phyloP scores from a whole-genome alignment of 2,113 vertebrate genomes.

The Lutjanus erythropterus region DNA sequence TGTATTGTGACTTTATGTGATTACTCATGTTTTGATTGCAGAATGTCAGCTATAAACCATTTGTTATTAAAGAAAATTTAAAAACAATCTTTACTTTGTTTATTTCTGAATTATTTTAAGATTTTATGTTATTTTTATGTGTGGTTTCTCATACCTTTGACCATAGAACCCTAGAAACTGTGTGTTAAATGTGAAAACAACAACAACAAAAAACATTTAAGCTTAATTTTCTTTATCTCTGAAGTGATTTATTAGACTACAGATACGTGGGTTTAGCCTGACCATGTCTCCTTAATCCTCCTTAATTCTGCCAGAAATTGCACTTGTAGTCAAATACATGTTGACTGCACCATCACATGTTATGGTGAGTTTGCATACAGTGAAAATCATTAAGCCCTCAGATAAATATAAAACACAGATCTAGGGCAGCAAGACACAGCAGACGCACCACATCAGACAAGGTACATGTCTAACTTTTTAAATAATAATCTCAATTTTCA shows the following conservation, averaged over 20 bases:
- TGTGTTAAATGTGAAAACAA: neutral
- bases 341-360: neutral
- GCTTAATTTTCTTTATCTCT: neutral
- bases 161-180: neutral
- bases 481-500: neutral
- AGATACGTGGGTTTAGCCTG: neutral
- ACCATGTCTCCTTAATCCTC: neutral
- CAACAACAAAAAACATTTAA: neutral
- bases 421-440: neutral
- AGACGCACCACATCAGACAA: neutral
- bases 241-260: neutral
- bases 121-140: neutral
- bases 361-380: neutral
- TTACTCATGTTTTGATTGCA: neutral
- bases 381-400: neutral
- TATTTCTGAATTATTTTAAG: neutral
- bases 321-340: neutral
- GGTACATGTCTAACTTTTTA: neutral
- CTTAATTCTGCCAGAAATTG: neutral
- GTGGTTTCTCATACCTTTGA: neutral
- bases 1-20: neutral
- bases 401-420: neutral
- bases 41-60: neutral
- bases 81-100: neutral
- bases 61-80: neutral